Base-by-base conservation (phyloP, 1,140 invertebrate genomes). In the Macrobrachium rosenbergii region DNA sequence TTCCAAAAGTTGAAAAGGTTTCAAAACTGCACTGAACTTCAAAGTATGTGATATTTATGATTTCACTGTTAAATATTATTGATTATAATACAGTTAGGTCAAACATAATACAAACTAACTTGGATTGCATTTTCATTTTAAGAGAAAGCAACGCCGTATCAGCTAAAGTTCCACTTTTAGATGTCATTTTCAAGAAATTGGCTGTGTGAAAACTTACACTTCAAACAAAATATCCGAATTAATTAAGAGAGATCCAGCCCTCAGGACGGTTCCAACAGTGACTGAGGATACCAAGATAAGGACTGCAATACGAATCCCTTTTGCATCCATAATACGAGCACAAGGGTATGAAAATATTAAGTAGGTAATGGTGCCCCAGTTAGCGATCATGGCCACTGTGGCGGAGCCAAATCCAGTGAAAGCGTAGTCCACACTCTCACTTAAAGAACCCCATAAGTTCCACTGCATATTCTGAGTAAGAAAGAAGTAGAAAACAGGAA, bases 381-480 rank as follows among this genome's bases (percentile, higher is more conserved):
- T 87, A 14, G 72, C 52, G 67, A 81, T 81, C 69, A 87, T 73
- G 37, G 85, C 78, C 72, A 87, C 85, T n/a, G 78, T 87, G 6
- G 52, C 43, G 14, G 78, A 62, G 10, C 78, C 85, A 67, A 78
- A 87, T 21, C 85, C 85, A 21, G 52, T 11, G 43, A 87, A 82
- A 43, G 59, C 79, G 2, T 11, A 43, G n/a, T 82, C 14, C 69
- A 87, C 67, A 64, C 85, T 87, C 52, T 87, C 85, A 17, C 67
- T 81, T 14, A 87, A 60, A 23, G 85, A 77, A 64, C 85, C 85
- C 78, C 78, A 87, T 2, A 62, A 81, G 43, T 76, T 76, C 85
- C 85, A 87, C 43, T 87, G 76, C 7, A 87, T 19, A n/a, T 19
- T 23, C 85, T 87, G 43, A 8, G 17, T 37, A 3, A 14, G 45